Evolutionary conservation across 2,888 invertebrate species (phyloP), one percentile per base, ranked within the genome.

Genomic region (Dryadula phaetusa): DNA sequence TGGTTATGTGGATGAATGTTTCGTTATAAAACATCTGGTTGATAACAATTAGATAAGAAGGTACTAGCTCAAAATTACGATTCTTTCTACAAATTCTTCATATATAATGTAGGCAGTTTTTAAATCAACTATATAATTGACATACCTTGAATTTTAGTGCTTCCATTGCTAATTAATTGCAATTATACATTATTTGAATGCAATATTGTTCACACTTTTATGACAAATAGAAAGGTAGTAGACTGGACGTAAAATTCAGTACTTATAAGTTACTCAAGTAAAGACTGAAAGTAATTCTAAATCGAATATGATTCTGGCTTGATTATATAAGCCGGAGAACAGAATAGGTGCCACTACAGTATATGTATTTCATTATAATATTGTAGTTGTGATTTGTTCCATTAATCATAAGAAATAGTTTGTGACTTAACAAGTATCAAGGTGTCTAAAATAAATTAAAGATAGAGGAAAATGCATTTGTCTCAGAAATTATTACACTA

Each of bases 201-300:
- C 46, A 56, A 46, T 64, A 44, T 42, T 54, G 20, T 18, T 58
- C 40, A 32, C 40, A 58, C 32, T 64, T 52, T 46, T 64, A 54
- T 46, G 32, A 49, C 40, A 52, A 60, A 32, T 65, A 60, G 28
- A 28, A 42, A 25, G 18, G 20, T 65, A 65, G n/a, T 60, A 16
- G 46, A 47, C 16, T 56, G 22, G 40, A 28, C 7, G 49, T 28
- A 49, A 42, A 42, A 42, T 52, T 8, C 40, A 44, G 47, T 58
- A 65, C 47, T 65, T 65, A 65, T 65, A 65, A 65, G 49, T 65
- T 65, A 65, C 49, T 49, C 58, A 56, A 56, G 54, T 22, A 65
- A 65, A 65, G 65, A 65, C 65, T 65, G 65, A 65, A 42, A 56
- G 20, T 65, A 60, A 65, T 65, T 65, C 49, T 42, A 65, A 65